phyloP scores from a whole-genome alignment of 1,140 invertebrate genomes.

The Batillaria attramentaria region DNA sequence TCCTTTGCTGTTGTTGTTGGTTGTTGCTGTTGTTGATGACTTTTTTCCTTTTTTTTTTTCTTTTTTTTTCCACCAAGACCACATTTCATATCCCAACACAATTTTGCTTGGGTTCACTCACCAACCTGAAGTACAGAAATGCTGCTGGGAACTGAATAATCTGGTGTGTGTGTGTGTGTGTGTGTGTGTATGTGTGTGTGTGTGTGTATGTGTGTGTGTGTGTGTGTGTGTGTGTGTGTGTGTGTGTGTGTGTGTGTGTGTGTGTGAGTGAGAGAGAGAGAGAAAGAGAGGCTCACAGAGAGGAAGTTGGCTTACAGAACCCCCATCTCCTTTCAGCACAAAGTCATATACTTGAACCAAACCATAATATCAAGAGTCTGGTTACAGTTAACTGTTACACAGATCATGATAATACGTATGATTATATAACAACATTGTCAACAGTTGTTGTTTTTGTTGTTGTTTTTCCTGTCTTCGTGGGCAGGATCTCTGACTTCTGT shows the following conservation, averaged over 20 bases:
- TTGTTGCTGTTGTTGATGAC: too few relatives aligned
- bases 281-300: background rate
- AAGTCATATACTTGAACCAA: conserved; percentile 5
- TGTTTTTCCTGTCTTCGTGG: too few relatives aligned
- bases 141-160: background rate
- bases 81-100: background rate
- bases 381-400: background rate
- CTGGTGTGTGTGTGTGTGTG: background rate
- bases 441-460: too few relatives aligned
- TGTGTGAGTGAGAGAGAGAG: background rate
- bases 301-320: too few relatives aligned
- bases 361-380: background rate
- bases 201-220: background rate
- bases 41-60: background rate
- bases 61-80: background rate
- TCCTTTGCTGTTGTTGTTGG: too few relatives aligned
- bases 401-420: background rate
- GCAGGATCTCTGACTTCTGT: too few relatives aligned
- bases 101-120: background rate
- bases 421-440: conserved; percentile 4
- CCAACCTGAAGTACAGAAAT: background rate
- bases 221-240: conserved; percentile 19
- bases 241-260: background rate
- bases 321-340: too few relatives aligned
- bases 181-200: background rate